Evolutionary conservation across 2,888 invertebrate species (phyloP).

Genomic region (Hydrotaea cyrtoneurina): DNA sequence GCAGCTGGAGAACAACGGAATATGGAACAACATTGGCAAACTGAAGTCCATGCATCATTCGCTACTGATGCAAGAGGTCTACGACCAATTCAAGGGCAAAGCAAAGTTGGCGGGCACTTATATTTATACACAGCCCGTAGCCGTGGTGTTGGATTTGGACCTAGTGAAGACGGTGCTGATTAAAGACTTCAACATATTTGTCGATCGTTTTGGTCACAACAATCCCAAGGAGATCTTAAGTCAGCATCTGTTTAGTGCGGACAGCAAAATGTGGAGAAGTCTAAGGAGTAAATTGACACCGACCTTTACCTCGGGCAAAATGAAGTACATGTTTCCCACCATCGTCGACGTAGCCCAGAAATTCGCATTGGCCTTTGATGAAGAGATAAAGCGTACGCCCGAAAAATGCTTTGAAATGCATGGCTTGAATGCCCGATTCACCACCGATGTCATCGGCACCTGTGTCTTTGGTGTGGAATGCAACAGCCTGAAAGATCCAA

Average conservation of each 20-base stretch:
- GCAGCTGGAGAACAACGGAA: constrained; percentile 69
- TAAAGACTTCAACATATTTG: constrained; percentile 79
- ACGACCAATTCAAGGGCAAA: constrained; percentile 72
- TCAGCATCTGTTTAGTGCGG: constrained; percentile 75
- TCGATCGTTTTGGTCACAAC: constrained; percentile 73
- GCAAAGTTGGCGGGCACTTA: constrained; percentile 72
- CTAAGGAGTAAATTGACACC: constrained; percentile 81
- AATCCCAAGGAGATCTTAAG: constrained; percentile 75
- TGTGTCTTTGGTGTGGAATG: constrained; percentile 81
- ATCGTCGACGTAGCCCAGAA: constrained; percentile 74
- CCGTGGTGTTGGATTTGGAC: constrained; percentile 75
- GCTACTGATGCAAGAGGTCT: constrained; percentile 72
- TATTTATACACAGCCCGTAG: constrained; percentile 72
- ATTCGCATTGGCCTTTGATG: constrained; percentile 65
- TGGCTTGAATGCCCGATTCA: constrained; percentile 80
- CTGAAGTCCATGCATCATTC: constrained; percentile 67
- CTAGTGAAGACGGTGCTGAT: constrained; percentile 77
- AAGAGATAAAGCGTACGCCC: constrained; percentile 32
- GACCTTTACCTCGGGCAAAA: constrained; percentile 82
- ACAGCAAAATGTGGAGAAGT: constrained; percentile 80
- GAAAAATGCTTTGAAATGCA: constrained; percentile 77
- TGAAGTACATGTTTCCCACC: constrained; percentile 81
- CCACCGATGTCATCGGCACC: constrained; percentile 81
- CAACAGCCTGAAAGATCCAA: constrained; percentile 79
- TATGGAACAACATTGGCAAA: constrained; percentile 71